A percentile compares a stretch with the other conserved stretches of the same genome.
Evolutionary conservation across 2,797 vertebrate species (phyloP).

Genomic region (Typhlichthys subterraneus): DNA sequence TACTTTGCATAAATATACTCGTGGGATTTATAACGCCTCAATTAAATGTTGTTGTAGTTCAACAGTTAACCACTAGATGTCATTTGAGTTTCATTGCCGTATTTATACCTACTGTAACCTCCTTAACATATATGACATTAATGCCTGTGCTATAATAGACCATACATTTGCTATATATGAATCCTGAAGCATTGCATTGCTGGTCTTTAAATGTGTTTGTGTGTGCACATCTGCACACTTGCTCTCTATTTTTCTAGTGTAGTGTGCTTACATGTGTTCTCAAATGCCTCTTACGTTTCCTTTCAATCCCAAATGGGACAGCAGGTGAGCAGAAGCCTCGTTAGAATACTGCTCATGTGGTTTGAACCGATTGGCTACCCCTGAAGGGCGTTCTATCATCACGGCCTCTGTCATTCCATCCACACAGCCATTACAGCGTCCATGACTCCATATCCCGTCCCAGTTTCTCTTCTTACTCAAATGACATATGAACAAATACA

Average conservation of each 20-base stretch:
- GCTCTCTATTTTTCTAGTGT: conserved; percentile 30
- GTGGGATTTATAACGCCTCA: too few relatives aligned
- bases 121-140: neutral
- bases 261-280: conserved; percentile 72
- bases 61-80: conserved; percentile 3
- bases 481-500: conserved; percentile 73
- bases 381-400: conserved; percentile 75
- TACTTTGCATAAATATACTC: too few relatives aligned
- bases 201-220: conserved; percentile 27
- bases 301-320: conserved; percentile 82
- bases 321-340: conserved; percentile 87
- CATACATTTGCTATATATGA: conserved; percentile 18
- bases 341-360: conserved; percentile 75
- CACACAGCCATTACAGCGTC: conserved; percentile 60
- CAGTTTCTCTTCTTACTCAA: conserved; percentile 59
- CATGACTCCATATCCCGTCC: conserved; percentile 49
- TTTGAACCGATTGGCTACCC: conserved; percentile 73
- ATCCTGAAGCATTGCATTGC: conserved; percentile 20
- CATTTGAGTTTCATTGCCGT: neutral
- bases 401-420: conserved; percentile 75
- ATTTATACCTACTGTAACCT: neutral
- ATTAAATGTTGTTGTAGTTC: conserved; percentile 39
- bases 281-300: conserved; percentile 79
- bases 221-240: conserved; percentile 18
- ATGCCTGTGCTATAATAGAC: neutral